Evolutionary conservation across 1,140 invertebrate species (phyloP).

Genomic region (Procambarus virginalis): DNA sequence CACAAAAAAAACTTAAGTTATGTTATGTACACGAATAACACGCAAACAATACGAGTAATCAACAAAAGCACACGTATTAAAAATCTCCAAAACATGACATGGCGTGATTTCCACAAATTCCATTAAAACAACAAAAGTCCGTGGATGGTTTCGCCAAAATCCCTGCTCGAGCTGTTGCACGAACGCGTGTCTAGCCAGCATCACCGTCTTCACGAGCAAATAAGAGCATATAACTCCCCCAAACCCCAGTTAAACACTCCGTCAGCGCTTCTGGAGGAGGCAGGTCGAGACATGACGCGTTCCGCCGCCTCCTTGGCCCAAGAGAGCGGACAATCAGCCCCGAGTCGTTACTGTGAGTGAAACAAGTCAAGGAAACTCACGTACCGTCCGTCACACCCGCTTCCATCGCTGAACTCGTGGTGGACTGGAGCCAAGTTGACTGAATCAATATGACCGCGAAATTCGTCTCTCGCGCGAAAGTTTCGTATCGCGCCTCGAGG

Average conservation of each 20-base stretch:
- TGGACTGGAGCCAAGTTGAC: not conserved
- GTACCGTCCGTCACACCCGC: constrained; percentile 5
- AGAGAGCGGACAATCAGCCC: not conserved
- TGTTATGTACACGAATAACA: too few species aligned
- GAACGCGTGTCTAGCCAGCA: not conserved
- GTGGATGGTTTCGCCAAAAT: too few species aligned
- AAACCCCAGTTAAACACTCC: not conserved
- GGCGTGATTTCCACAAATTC: too few species aligned
- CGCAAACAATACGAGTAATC: too few species aligned
- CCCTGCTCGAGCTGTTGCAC: not conserved
- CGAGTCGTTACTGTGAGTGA: not conserved
- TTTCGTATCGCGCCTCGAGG: not conserved
- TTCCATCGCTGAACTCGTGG: constrained; percentile 13
- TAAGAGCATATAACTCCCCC: not conserved
- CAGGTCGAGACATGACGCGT: not conserved
- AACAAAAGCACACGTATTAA: too few species aligned
- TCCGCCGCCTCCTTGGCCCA: not conserved
- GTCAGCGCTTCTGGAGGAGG: too few species aligned
- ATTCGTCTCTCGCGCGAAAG: constrained; percentile 1
- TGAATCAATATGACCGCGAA: constrained; percentile 6
- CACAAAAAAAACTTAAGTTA: too few species aligned
- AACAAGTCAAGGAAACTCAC: not conserved
- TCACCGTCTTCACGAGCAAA: not conserved
- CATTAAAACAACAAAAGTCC: too few species aligned
- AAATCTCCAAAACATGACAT: too few species aligned